A percentile compares a stretch with the other conserved stretches of the same genome.
phyloP scores from a whole-genome alignment of 1,140 invertebrate genomes.

The Aphidius ervi region DNA sequence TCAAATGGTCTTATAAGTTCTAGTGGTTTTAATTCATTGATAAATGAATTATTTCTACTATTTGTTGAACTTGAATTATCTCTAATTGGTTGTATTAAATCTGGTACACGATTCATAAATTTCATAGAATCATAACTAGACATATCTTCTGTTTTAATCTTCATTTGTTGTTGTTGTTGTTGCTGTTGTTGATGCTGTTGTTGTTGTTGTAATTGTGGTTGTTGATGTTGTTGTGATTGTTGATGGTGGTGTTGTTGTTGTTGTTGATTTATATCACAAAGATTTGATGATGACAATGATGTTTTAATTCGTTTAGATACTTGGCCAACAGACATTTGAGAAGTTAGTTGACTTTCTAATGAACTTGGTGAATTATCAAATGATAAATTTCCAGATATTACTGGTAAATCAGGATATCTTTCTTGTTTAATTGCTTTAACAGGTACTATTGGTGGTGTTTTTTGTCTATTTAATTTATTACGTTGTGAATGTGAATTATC shows the following conservation, averaged over 20 bases:
- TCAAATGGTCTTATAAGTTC: slow-evolving; percentile 42
- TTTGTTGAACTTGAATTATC: slow-evolving; percentile 29
- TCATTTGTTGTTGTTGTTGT: slow-evolving; percentile 19
- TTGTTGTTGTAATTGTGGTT: slow-evolving; percentile 20
- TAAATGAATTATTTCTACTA: slow-evolving; percentile 24
- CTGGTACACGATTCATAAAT: slow-evolving; percentile 33
- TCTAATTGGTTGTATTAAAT: slow-evolving; percentile 33
- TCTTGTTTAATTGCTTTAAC: slow-evolving; percentile 32
- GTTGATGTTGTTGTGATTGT: background rate
- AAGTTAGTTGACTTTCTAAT: no score
- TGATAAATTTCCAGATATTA: slow-evolving; percentile 25
- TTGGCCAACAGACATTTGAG: no score
- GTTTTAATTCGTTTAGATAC: no score
- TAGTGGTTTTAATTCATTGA: slow-evolving; percentile 41
- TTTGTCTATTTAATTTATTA: slow-evolving; percentile 21
- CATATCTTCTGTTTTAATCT: slow-evolving; percentile 29
- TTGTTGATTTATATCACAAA: background rate
- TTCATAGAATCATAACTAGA: slow-evolving; percentile 32
- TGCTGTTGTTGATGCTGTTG: slow-evolving; percentile 28
- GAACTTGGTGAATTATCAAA: slow-evolving; percentile 34
- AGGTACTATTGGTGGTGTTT: slow-evolving; percentile 22
- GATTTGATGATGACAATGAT: slow-evolving; percentile 34
- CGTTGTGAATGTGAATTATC: slow-evolving; percentile 27
- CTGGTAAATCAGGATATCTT: slow-evolving; percentile 26
- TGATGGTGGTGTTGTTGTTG: background rate